Percentiles rank a stretch among this genome's conserved stretches.
Conservation (phyloP, 2,113 vertebrate genomes). For the Grammomys surdaster region DNA sequence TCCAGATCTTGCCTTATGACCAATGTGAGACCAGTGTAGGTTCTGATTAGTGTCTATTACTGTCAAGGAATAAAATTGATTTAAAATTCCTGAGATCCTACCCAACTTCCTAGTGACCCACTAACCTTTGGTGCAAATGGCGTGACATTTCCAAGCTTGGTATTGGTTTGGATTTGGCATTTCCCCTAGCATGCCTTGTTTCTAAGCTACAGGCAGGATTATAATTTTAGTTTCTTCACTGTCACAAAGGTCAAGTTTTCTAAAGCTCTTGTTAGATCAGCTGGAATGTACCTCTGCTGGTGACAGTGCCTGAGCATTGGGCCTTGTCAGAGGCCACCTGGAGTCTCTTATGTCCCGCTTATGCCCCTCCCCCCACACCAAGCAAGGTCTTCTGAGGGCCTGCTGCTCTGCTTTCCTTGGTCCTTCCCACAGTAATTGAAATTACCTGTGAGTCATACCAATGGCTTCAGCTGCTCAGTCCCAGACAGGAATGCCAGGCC, state of each 20-base stretch:
- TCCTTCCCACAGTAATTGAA: background rate
- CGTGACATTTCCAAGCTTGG: constrained; percentile 2
- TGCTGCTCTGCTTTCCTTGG: background rate
- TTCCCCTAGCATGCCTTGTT: constrained; percentile 34
- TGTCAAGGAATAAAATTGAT: constrained; percentile 10
- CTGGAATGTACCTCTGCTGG: constrained; percentile 5
- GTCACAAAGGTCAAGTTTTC: constrained; percentile 70
- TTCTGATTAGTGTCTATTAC: background rate
- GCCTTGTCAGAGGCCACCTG: background rate
- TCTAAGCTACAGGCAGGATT: constrained; percentile 16
- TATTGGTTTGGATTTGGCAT: constrained; percentile 53
- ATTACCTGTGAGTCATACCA: constrained; percentile 58
- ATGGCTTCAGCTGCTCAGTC: background rate
- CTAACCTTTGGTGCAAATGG: constrained; percentile 63
- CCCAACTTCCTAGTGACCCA: constrained; percentile 10
- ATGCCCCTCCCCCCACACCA: background rate
- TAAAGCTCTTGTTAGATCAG: background rate
- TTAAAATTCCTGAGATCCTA: constrained; percentile 25
- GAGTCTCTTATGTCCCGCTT: background rate
- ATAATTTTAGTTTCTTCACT: constrained; percentile 62
- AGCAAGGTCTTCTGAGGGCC: background rate
- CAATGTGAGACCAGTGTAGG: background rate
- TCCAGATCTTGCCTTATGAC: background rate
- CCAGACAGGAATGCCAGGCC: constrained; percentile 33
- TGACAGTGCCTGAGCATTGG: constrained; percentile 13